Percentiles rank a stretch among this genome's conserved stretches.
Conservation (phyloP, 2,797 vertebrate species). For the Remorina albescens region DNA sequence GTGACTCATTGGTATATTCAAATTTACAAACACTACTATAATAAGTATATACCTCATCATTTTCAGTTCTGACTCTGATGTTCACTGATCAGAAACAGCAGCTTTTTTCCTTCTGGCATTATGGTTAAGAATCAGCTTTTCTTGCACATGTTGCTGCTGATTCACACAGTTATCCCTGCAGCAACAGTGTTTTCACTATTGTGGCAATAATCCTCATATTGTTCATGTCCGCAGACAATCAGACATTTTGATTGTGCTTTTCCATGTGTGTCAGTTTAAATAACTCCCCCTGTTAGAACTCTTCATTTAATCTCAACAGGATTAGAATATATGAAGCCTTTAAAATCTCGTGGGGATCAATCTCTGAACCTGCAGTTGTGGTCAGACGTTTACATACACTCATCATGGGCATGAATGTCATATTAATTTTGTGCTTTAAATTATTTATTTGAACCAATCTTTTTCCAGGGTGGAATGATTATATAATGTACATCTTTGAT, state of each 20-base stretch:
- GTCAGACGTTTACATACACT: no score
- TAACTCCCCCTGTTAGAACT: slow-evolving; percentile 44
- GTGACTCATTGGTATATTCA: no score
- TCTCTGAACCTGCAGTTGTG: slow-evolving; percentile 59
- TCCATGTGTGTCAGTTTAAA: slow-evolving; percentile 50
- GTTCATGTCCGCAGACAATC: slow-evolving; percentile 30
- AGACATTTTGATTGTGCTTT: slow-evolving; percentile 23
- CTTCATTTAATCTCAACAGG: slow-evolving; percentile 62
- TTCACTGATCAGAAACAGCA: neutral
- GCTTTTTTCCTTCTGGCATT: neutral
- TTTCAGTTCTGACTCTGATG: neutral
- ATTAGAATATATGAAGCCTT: slow-evolving; percentile 68
- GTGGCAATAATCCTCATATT: neutral
- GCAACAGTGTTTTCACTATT: neutral
- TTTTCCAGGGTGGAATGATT: no score
- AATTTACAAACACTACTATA: neutral
- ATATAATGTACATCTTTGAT: no score
- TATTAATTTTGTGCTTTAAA: no score
- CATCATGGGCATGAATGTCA: no score
- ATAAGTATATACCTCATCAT: neutral
- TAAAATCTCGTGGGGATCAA: slow-evolving; percentile 56
- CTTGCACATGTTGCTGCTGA: neutral
- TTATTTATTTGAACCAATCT: no score
- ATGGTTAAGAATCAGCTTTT: neutral
- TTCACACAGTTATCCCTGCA: neutral